Percentiles rank a stretch among this genome's conserved stretches.
Evolutionary conservation across 1,140 invertebrate genomes (phyloP).

Genomic region (Zaprionus inermis): DNA sequence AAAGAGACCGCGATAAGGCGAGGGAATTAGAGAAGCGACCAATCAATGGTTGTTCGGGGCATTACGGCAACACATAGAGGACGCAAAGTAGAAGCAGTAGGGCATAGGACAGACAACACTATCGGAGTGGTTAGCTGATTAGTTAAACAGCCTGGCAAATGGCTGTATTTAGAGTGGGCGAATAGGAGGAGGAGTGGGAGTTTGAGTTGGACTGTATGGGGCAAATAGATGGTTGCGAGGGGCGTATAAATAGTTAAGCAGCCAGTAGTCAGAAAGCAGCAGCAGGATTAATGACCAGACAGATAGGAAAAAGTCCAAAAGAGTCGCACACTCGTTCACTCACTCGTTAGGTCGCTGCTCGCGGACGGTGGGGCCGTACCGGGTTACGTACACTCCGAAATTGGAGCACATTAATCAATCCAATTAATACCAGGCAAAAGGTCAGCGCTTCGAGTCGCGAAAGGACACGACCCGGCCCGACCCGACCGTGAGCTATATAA

Average conservation of each 20-base stretch:
- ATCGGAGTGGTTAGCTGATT: slow-evolving; percentile 24
- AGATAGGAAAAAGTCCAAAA: slow-evolving; percentile 29
- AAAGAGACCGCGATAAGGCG: slow-evolving; percentile 2
- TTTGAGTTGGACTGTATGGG: no score
- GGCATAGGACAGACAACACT: not conserved
- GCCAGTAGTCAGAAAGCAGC: not conserved
- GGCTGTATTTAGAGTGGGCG: slow-evolving; percentile 22
- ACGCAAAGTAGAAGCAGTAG: not conserved
- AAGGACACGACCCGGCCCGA: slow-evolving; percentile 5
- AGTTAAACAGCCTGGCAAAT: slow-evolving; percentile 41
- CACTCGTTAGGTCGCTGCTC: not conserved
- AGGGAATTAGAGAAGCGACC: slow-evolving; percentile 5
- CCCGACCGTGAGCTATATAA: slow-evolving; percentile 31
- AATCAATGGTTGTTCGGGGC: slow-evolving; percentile 5
- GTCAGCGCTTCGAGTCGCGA: slow-evolving; percentile 41
- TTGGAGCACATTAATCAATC: slow-evolving; percentile 78
- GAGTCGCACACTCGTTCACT: slow-evolving; percentile 2
- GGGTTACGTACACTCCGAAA: slow-evolving; percentile 66
- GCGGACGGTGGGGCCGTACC: not conserved
- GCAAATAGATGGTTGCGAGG: slow-evolving; percentile 1
- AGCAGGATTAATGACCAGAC: slow-evolving; percentile 41
- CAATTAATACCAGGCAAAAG: slow-evolving; percentile 74
- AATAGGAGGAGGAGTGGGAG: not conserved
- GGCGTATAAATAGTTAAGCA: slow-evolving; percentile 33
- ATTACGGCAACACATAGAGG: not conserved